phyloP scores from a whole-genome alignment of 92 coral and sea anemone genomes.

The Palythoa caribaeorum region DNA sequence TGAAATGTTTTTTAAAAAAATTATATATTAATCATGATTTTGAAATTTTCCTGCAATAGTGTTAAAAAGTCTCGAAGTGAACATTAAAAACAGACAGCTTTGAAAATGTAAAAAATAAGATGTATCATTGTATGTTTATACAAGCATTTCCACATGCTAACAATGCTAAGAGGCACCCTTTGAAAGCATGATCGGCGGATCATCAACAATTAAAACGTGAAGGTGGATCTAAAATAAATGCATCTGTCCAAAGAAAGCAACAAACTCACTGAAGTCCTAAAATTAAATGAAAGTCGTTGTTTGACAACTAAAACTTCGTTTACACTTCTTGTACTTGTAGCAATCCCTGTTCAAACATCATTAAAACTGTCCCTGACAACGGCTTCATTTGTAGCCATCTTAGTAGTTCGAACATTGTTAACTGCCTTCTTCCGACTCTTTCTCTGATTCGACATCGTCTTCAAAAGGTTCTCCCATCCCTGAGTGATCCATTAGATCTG shows the following conservation, averaged over 20 bases:
- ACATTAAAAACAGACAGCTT: neutral
- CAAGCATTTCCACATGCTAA: neutral
- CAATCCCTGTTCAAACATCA: neutral
- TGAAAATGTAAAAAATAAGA: neutral
- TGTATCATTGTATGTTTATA: neutral
- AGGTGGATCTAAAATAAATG: neutral
- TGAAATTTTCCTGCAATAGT: neutral
- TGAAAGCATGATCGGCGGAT: neutral
- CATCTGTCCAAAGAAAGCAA: neutral
- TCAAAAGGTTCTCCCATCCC: conserved; percentile 99
- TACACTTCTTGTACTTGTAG: neutral
- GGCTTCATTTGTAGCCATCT: neutral
- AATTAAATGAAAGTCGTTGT: conserved; percentile 38
- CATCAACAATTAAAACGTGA: neutral
- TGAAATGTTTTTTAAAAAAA: neutral
- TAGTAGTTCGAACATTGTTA: conserved; percentile 36
- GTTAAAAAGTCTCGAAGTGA: neutral
- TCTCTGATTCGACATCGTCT: conserved; percentile 86
- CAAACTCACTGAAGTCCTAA: neutral
- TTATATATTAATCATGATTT: neutral
- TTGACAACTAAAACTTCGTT: conserved; percentile 42
- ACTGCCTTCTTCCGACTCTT: conserved; percentile 73
- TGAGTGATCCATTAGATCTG: conserved; percentile 98
- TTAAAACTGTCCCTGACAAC: conserved; percentile 66
- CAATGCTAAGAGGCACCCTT: neutral